Conservation (phyloP, 2,888 invertebrate species). For the Epicampocera succincta region DNA sequence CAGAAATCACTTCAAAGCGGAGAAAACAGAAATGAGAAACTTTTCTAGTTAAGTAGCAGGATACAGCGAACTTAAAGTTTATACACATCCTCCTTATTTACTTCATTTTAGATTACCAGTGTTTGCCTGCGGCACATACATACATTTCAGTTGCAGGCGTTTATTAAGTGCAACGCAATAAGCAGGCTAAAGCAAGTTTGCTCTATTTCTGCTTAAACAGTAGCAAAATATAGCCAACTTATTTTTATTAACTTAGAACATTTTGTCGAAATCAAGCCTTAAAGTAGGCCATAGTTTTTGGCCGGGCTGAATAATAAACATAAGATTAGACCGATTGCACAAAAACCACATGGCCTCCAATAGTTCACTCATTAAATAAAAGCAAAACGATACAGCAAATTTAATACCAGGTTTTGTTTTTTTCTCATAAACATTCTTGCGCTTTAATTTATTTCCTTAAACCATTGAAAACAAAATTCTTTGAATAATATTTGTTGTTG, state of each 20-base stretch:
- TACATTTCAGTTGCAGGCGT: conserved; percentile 15
- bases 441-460: too few relatives aligned
- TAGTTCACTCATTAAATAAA: too few relatives aligned
- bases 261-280: not conserved
- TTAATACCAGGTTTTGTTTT: too few relatives aligned
- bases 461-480: too few relatives aligned
- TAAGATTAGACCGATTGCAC: too few relatives aligned
- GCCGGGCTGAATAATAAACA: too few relatives aligned
- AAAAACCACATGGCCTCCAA: too few relatives aligned
- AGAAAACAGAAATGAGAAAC: conserved; percentile 17
- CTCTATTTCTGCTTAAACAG: conserved; percentile 27
- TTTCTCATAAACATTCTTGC: too few relatives aligned
- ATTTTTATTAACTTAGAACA: too few relatives aligned
- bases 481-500: too few relatives aligned
- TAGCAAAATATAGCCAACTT: too few relatives aligned
- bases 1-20: not conserved
- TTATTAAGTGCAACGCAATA: conserved; percentile 21
- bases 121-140: not conserved
- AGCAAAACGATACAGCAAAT: too few relatives aligned
- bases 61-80: conserved; percentile 63
- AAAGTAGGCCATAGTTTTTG: conserved; percentile 29
- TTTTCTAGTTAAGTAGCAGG: conserved; percentile 65
- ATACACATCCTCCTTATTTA: conserved; percentile 53
- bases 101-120: conserved; percentile 18
- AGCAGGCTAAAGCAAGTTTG: conserved; percentile 23